Evolutionary conservation across 2,113 vertebrate species (phyloP).

Genomic region (Pleuronectes platessa): DNA sequence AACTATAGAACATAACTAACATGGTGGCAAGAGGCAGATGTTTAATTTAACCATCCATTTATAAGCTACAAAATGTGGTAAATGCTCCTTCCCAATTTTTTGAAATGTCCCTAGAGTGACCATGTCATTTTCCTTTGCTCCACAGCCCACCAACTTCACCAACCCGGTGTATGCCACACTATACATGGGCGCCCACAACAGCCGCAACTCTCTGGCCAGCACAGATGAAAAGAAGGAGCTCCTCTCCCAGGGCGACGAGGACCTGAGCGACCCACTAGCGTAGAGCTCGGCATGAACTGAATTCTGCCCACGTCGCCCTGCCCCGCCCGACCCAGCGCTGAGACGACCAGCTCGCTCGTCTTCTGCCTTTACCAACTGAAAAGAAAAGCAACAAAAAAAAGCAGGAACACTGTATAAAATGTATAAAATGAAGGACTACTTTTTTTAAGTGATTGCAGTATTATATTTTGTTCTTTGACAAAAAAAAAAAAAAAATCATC

Average conservation of each 20-base stretch:
- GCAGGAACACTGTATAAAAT: slow-evolving; percentile 93
- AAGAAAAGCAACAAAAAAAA: slow-evolving; percentile 80
- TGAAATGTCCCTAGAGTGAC: slow-evolving; percentile 6
- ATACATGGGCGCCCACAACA: slow-evolving; percentile 98
- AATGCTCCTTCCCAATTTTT: neutral
- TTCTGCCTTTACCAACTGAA: slow-evolving; percentile 80
- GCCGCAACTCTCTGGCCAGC: slow-evolving; percentile 95
- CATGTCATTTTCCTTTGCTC: slow-evolving; percentile 37
- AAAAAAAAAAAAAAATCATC: slow-evolving; percentile 67
- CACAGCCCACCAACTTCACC: slow-evolving; percentile 97
- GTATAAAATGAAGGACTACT: slow-evolving; percentile 99
- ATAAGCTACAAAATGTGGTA: neutral
- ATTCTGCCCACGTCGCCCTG: slow-evolving; percentile 54
- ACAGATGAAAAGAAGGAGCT: slow-evolving; percentile 97
- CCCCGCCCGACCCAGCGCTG: slow-evolving; percentile 52
- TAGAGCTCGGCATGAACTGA: slow-evolving; percentile 78
- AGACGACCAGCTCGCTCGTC: slow-evolving; percentile 65
- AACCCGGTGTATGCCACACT: slow-evolving; percentile 97
- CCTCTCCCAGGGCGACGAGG: slow-evolving; percentile 91
- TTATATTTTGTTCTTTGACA: slow-evolving; percentile 90
- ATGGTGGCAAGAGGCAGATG: neutral
- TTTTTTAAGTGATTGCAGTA: slow-evolving; percentile 99
- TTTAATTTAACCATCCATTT: neutral
- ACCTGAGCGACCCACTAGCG: slow-evolving; percentile 92
- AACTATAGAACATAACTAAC: neutral